A percentile compares a stretch with the other conserved stretches of the same genome.
These are phyloP conservation scores for Macrobrachium nipponense DNA, from an alignment of 1,140 invertebrate species.

Conservation along the genomic window DNA sequence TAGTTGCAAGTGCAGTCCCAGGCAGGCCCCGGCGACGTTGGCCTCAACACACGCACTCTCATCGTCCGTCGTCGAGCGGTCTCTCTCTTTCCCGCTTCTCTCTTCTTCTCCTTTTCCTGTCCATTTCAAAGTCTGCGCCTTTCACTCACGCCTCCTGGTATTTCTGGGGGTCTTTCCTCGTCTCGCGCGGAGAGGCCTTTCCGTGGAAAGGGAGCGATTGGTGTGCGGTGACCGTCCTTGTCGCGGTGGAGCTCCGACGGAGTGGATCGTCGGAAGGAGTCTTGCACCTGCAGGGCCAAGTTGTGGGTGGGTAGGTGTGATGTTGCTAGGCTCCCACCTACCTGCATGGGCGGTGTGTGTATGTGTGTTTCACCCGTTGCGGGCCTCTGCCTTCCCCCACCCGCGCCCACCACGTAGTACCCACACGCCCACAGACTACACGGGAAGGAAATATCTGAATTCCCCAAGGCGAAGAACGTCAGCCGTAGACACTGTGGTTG, in stretches of 20 bases:
- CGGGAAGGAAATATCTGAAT: slow-evolving; percentile 10
- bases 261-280: too few relatives aligned
- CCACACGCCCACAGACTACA: slow-evolving; percentile 4
- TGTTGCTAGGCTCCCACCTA: slow-evolving; percentile 14
- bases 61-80: not conserved
- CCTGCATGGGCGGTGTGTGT: not conserved
- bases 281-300: too few relatives aligned
- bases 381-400: slow-evolving; percentile 8
- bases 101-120: not conserved
- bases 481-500: too few relatives aligned
- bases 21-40: not conserved
- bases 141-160: too few relatives aligned
- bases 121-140: not conserved
- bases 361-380: slow-evolving; percentile 3
- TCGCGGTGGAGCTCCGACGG: too few relatives aligned
- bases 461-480: too few relatives aligned
- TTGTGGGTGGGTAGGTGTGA: slow-evolving; percentile 5
- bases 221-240: too few relatives aligned
- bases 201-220: too few relatives aligned
- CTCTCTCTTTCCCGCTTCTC: not conserved
- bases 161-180: too few relatives aligned
- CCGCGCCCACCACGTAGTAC: not conserved
- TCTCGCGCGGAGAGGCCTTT: too few relatives aligned
- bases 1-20: slow-evolving; percentile 26
- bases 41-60: too few relatives aligned